These are phyloP conservation scores for Idris sp. DNA, from an alignment of 1,140 invertebrate genomes.

Conservation along the genomic window DNA sequence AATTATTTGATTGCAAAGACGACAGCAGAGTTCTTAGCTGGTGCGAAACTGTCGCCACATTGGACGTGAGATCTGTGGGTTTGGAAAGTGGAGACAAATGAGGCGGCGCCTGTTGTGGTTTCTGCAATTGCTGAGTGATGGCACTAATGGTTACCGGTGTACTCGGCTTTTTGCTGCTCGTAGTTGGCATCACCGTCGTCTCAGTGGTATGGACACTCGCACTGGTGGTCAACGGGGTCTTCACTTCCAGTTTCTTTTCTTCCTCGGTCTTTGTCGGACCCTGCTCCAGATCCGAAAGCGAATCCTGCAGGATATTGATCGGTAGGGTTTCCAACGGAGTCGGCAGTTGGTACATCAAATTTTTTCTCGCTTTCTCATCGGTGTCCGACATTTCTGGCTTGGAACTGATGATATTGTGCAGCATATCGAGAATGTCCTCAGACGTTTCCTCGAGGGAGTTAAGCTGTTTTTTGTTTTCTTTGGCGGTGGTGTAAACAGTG, in stretches of 20 bases:
- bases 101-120: slow-evolving; percentile 77
- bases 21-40: slow-evolving; percentile 80
- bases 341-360: slow-evolving; percentile 73
- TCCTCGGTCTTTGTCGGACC: slow-evolving; percentile 57
- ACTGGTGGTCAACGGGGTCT: not conserved
- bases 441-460: slow-evolving; percentile 78
- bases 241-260: slow-evolving; percentile 14
- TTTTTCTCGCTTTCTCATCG: slow-evolving; percentile 70
- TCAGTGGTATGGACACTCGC: not conserved
- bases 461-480: slow-evolving; percentile 55
- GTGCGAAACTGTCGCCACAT: slow-evolving; percentile 84
- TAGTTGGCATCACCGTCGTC: not conserved
- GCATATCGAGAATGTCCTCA: slow-evolving; percentile 84
- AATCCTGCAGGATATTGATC: slow-evolving; percentile 75
- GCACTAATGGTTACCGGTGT: slow-evolving; percentile 1
- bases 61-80: slow-evolving; percentile 84
- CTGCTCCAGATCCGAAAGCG: slow-evolving; percentile 71
- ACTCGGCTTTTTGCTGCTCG: slow-evolving; percentile 11
- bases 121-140: slow-evolving; percentile 67
- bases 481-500: slow-evolving; percentile 51
- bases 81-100: slow-evolving; percentile 85
- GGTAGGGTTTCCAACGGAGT: slow-evolving; percentile 73
- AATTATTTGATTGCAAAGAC: slow-evolving; percentile 71
- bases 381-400: slow-evolving; percentile 76
- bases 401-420: slow-evolving; percentile 81